A percentile compares a stretch with the other conserved stretches of the same genome.
phyloP scores from a whole-genome alignment of 2,888 invertebrate species.

The Spialia ferax region DNA sequence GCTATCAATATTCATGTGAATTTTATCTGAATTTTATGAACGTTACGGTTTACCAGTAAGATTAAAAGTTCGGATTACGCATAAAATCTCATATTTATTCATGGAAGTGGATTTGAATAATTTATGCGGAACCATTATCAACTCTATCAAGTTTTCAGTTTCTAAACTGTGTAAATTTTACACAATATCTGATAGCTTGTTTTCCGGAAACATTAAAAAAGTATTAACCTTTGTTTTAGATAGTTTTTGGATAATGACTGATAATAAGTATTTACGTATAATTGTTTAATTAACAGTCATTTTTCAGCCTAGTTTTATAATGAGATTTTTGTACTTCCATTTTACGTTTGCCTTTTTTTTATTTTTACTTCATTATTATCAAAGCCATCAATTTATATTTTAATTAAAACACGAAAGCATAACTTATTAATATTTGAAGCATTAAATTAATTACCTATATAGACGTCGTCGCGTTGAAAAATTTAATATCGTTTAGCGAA shows the following conservation, averaged over 20 bases:
- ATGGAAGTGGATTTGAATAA: constrained; percentile 2
- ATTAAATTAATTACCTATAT: constrained; percentile 1
- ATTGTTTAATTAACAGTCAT: too few species aligned
- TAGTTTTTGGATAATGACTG: too few species aligned
- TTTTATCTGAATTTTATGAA: neutral
- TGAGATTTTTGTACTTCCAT: too few species aligned
- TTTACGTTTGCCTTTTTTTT: too few species aligned
- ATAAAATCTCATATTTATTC: constrained; percentile 12
- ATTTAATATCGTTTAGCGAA: neutral
- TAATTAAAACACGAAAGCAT: too few species aligned
- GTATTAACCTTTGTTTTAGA: too few species aligned
- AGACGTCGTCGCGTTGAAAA: neutral
- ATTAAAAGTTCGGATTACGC: constrained; percentile 5
- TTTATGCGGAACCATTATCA: neutral
- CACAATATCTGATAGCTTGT: too few species aligned
- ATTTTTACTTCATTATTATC: too few species aligned
- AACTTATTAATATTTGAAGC: neutral
- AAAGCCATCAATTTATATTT: too few species aligned
- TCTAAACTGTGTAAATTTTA: neutral
- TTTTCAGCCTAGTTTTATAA: too few species aligned
- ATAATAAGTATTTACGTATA: too few species aligned
- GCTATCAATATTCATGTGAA: neutral
- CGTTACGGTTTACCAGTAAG: neutral
- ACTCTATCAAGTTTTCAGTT: constrained; percentile 6
- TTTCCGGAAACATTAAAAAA: too few species aligned